A percentile compares a stretch with the other conserved stretches of the same genome.
These are phyloP conservation scores for Zaprionus bogoriensis DNA, from an alignment of 2,888 invertebrate species.

Conservation along the genomic window DNA sequence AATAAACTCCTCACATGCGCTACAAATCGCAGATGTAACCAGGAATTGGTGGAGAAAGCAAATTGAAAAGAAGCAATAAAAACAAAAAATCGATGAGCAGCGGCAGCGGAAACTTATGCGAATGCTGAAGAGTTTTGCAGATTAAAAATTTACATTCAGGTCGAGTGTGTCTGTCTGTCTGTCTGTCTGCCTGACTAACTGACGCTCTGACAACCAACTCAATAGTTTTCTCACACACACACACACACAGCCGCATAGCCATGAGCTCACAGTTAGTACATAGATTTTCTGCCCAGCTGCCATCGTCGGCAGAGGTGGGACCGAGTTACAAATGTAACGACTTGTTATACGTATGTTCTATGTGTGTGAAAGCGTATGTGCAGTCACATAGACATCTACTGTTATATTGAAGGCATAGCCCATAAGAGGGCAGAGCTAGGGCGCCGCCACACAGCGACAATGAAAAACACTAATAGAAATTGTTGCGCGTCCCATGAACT, in stretches of 20 bases:
- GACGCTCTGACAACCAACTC: slow-evolving; percentile 44
- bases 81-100: slow-evolving; percentile 57
- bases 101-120: slow-evolving; percentile 61
- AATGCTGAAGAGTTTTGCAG: slow-evolving; percentile 72
- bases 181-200: slow-evolving; percentile 61
- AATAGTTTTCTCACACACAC: slow-evolving; percentile 40
- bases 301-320: slow-evolving; percentile 38
- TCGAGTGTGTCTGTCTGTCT: slow-evolving; percentile 76
- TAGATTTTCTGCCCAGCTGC: slow-evolving; percentile 37
- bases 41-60: slow-evolving; percentile 5
- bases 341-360: slow-evolving; percentile 21
- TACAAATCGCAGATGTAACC: slow-evolving; percentile 10
- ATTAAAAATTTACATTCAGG: slow-evolving; percentile 75
- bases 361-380: not conserved
- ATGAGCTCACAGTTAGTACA: slow-evolving; percentile 24
- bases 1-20: slow-evolving; percentile 2
- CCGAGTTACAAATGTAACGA: slow-evolving; percentile 60
- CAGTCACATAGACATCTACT: slow-evolving; percentile 11
- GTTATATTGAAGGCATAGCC: not conserved
- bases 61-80: slow-evolving; percentile 18
- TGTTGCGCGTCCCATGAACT: slow-evolving; percentile 52
- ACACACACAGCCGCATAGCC: slow-evolving; percentile 15
- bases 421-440: not conserved
- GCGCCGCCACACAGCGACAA: slow-evolving; percentile 50
- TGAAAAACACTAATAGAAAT: slow-evolving; percentile 60